These are phyloP conservation scores for Chiloscyllium punctatum DNA, from an alignment of 2,797 vertebrate species.

Conservation along the genomic window DNA sequence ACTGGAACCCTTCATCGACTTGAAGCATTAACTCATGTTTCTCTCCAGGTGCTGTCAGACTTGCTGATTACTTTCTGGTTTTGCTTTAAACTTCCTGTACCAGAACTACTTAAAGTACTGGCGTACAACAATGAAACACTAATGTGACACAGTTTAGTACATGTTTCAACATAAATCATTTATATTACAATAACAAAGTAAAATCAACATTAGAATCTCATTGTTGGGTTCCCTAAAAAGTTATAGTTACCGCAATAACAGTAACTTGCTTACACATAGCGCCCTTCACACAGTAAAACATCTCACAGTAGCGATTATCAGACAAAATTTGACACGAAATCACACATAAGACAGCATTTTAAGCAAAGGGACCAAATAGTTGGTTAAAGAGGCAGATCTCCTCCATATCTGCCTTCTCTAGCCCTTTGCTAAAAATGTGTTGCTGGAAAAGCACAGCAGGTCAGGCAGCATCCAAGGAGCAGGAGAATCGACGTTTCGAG, in stretches of 20 bases:
- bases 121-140: not conserved
- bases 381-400: not conserved
- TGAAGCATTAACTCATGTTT: too few species aligned
- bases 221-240: not conserved
- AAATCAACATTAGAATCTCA: not conserved
- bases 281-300: not conserved
- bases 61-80: too few species aligned
- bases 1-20: too few species aligned
- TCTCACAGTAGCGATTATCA: not conserved
- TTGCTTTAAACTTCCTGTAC: too few species aligned
- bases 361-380: not conserved
- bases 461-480: too few species aligned
- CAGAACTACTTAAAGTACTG: not conserved
- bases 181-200: not conserved
- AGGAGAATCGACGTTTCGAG: too few species aligned
- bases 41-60: too few species aligned
- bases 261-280: not conserved
- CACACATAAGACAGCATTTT: not conserved
- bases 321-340: not conserved
- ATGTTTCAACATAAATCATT: not conserved
- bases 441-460: too few species aligned
- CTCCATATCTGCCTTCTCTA: too few species aligned
- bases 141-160: not conserved
- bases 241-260: not conserved
- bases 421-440: too few species aligned